Evolutionary conservation across 2,113 vertebrate species (phyloP).

Genomic region (Elephantulus edwardii): DNA sequence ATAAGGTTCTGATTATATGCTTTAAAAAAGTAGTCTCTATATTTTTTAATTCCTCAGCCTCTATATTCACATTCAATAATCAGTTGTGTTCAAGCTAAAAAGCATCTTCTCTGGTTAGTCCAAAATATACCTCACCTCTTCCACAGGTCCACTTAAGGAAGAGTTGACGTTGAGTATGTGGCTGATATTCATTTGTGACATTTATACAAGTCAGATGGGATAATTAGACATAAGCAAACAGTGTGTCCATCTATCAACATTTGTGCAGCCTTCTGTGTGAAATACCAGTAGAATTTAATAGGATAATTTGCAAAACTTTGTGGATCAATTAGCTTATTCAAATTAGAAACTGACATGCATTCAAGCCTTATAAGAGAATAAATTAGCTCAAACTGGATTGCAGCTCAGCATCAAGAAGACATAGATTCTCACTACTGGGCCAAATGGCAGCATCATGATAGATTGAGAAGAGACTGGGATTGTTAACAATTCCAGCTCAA

Average conservation of each 20-base stretch:
- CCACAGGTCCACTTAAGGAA: not conserved
- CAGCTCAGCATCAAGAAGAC: too few relatives aligned
- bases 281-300: slow-evolving; percentile 66
- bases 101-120: not conserved
- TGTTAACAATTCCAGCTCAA: too few relatives aligned
- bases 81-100: not conserved
- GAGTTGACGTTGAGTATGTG: slow-evolving; percentile 48
- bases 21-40: not conserved
- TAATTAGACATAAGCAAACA: slow-evolving; percentile 66
- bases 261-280: slow-evolving; percentile 64
- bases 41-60: not conserved
- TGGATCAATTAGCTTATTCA: slow-evolving; percentile 66
- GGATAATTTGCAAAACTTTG: slow-evolving; percentile 68
- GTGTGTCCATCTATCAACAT: slow-evolving; percentile 59
- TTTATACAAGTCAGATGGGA: slow-evolving; percentile 66
- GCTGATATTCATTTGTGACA: slow-evolving; percentile 58
- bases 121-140: slow-evolving; percentile 23
- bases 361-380: slow-evolving; percentile 60
- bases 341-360: slow-evolving; percentile 57
- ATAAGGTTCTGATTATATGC: not conserved
- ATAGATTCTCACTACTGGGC: too few relatives aligned
- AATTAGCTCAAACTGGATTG: slow-evolving; percentile 61
- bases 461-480: too few relatives aligned
- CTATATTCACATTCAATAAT: not conserved
- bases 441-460: too few relatives aligned